Base-by-base conservation (phyloP, 92 coral and sea anemone genomes). In the Umimayanthus chanpuru region DNA sequence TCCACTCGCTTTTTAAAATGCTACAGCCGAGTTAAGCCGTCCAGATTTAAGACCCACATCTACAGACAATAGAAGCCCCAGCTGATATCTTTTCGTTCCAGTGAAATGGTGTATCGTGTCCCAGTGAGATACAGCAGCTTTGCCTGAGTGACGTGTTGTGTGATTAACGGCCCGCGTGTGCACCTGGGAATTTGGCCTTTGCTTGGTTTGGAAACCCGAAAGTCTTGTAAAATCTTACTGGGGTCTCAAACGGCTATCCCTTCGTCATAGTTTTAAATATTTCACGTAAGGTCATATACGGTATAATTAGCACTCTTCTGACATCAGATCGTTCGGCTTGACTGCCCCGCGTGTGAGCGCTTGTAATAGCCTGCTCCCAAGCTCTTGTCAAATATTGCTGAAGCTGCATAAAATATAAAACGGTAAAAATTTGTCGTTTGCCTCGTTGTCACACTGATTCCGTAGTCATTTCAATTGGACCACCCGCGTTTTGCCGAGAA, bases 361-460 rank as follows among this genome's bases (percentile, higher is more conserved):
- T 40, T 40, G 36, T 10, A 66, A 65, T 81, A 0, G 58, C 36
- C 30, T 11, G 16, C 47, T 83, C 87, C 61, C 77, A 83, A 70
- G 87, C 87, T 41, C 56, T 47, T 25, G 77, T 70, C 87, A 71
- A n/a, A 71, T 83, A 83, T 68, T 70, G 87, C 87, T 83, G 87
- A 83, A 39, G 44, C 55, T 44, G 87, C 87, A 68, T 6, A 67
- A 83, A 68, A 65, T 38, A n/a, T 47, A n/a, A 21, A 67, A 66
- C 20, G 28, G 73, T 2, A 32, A 32, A 67, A 66, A 58, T 56
- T 79, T 14, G 25, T 80, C 65, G 44, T 81, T 21, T 58, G 44
- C 18, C 18, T 58, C 26, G 43, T 32, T 25, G 68, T 40, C 26
- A 5, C 12, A 40, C 66, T 68, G 66, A 70, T 72, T 70, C 78